Base-by-base conservation (phyloP, 2,113 vertebrate species). In the Paracanthobrama guichenoti region DNA sequence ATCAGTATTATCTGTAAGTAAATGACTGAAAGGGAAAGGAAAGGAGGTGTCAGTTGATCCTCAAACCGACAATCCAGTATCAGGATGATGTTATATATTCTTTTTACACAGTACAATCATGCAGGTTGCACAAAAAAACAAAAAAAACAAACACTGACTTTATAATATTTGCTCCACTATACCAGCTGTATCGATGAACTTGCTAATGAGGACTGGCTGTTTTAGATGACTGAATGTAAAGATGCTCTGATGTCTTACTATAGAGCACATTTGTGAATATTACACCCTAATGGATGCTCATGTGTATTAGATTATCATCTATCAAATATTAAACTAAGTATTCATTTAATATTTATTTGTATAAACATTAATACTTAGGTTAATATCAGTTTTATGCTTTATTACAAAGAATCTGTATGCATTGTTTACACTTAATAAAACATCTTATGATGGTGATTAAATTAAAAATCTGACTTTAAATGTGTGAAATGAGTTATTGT, bases 351-450 rank as follows among this genome's bases (percentile, higher is more conserved):
- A 42, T 77, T 77, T 59, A 77, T 78, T 78, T 3, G 1, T 35
- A 35, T 57, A 78, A 39, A 31, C 75, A 78, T 9, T 11, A 42
- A 77, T 24, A 24, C 3, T 57, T 39, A 26, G 26, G 35, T 24
- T 79, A 42, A 44, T 50, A 77, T 13, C 1, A 39, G 31, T 59
- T 12, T 6, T 6, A 76, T 12, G 31, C 24, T 39, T 59, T 42
- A n/a, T 39, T 35, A 77, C 31, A 13, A 57, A 59, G 11, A 20
- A 35, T 48, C 48, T 75, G 72, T 53, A 39, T 22, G 50, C 10
- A 57, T n/a, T 39, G 50, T 77, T 77, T 77, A 57, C 74, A 67
- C 16, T 39, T 67, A 39, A 67, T 67, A 35, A 20, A 35, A 57
- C 26, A 74, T 55, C 3, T 20, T 28, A 53, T 16, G 50, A 57